Evolutionary conservation across 2,113 vertebrate species (phyloP), one percentile per base, ranked within the genome.

Genomic region (Pelobates fuscus): DNA sequence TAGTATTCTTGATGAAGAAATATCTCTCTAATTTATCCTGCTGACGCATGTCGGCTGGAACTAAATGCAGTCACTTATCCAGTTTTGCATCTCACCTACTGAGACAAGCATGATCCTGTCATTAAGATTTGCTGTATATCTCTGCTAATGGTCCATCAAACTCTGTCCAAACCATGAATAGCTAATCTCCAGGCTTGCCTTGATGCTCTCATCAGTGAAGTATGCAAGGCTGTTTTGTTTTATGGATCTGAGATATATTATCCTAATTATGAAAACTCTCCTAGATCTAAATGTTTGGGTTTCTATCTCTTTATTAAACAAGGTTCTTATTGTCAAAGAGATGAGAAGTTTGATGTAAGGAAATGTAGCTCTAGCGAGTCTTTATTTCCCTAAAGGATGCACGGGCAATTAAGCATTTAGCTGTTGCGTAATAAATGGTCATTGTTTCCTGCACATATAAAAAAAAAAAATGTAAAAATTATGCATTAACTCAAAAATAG

Each of bases 71-170:
- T 63, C 60, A 6, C 60, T 37, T 63, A 37, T 11, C 60, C n/a
- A 12, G 3, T 63, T 63, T 63, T 27, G 18, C 26, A 61, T 29
- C 58, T 29, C 27, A 29, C 60, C 17, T n/a, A 18, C 6, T 6
- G 24, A 26, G 24, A 60, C 11, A 60, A 60, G 23, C 54, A 5
- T 57, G 54, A 57, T 23, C 54, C 54, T 57, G n/a, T 57, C 54
- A 57, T 21, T 24, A 21, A 57, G 23, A 57, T 18, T 5, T 57
- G 5, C 54, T 17, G 44, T 49, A 49, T 49, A 23, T 24, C n/a
- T 57, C 23, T 57, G 54, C 11, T 20, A 21, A 57, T 5, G 23
- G 54, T 57, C 54, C 54, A 57, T 8, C 54, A 23, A 57, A 23
- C 20, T 57, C 7, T 12, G 10, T 49, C 17, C 44, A 17, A 49